Base-by-base conservation (phyloP, 1,140 invertebrate species). In the Bradysia coprophila region DNA sequence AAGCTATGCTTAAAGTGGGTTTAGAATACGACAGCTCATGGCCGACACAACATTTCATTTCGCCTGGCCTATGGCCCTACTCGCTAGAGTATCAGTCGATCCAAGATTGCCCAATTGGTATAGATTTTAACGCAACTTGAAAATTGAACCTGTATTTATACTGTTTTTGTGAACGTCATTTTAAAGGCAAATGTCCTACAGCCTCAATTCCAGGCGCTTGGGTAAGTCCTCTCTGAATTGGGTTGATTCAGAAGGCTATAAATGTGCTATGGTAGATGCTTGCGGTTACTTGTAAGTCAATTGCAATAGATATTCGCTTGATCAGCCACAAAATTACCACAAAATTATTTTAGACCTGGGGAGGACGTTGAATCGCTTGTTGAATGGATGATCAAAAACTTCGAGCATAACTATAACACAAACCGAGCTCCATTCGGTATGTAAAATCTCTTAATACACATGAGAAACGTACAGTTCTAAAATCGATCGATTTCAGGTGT, bases 11-110 rank as follows among this genome's bases (percentile, higher is more conserved):
- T 18, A 54, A 66, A 28, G 47, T 57, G 44, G 66, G 62, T 11
- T 55, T 80, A 6, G 45, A 48, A 4, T 81, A 77, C 49, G 78
- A 81, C 51, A 70, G 66, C 37, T 74, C 70, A 5, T 75, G 74
- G 73, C 70, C 71, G 4, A 75, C 73, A 1, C 62, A 59, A 28
- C 51, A 50, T 22, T 67, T 61, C 40, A 61, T 57, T 11, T 54
- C 70, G 42, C 74, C 71, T 13, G 65, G 68, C 33, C 56, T 78
- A 23, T 83, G 75, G 75, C 79, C 80, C 0, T 83, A 81, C 50
- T 81, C 77, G 2, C 52, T 81, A 40, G 72, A 81, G 49, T 81
- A 72, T 49, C 49, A 50, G 2, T 67, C 65, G 3, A 61, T 50
- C 44, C 75, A 77, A 51, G 76, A 81, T 43, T 80, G 78, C 49